Percentiles rank a stretch among this genome's conserved stretches.
phyloP scores from a whole-genome alignment of 2,797 vertebrate species.

The Diplodus sargus region DNA sequence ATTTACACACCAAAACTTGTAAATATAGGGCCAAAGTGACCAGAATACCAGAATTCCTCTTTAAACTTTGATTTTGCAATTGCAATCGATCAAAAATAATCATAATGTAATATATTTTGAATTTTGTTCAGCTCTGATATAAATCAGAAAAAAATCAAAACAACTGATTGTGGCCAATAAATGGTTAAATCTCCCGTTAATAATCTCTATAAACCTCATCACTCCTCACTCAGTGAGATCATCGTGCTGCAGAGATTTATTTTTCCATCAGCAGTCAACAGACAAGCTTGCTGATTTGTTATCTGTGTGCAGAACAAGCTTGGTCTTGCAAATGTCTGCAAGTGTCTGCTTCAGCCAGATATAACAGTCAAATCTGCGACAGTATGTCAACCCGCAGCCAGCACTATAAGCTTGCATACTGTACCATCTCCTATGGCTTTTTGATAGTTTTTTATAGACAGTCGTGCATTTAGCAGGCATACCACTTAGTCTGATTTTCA shows the following conservation, averaged over 20 bases:
- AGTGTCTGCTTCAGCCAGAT: constrained; percentile 7
- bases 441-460: constrained; percentile 43
- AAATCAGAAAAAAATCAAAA: background rate
- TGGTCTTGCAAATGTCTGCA: constrained; percentile 39
- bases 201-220: constrained; percentile 10
- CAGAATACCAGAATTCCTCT: no score
- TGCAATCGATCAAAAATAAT: no score
- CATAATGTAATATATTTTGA: no score
- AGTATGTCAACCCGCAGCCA: constrained; percentile 31
- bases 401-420: background rate
- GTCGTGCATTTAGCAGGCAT: constrained; percentile 16
- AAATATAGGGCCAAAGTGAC: no score
- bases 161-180: background rate
- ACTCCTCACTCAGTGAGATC: constrained; percentile 15
- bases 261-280: background rate
- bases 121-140: no score
- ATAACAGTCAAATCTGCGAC: constrained; percentile 25
- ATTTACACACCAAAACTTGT: no score
- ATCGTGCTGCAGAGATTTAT: constrained; percentile 4
- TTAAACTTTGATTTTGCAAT: no score
- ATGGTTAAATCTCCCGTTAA: constrained; percentile 10
- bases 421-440: constrained; percentile 9
- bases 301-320: constrained; percentile 33
- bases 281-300: constrained; percentile 8
- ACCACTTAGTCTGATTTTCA: background rate